Evolutionary conservation across 2,888 invertebrate species (phyloP), one percentile per base, ranked within the genome.

Genomic region (Zootermopsis nevadensis): DNA sequence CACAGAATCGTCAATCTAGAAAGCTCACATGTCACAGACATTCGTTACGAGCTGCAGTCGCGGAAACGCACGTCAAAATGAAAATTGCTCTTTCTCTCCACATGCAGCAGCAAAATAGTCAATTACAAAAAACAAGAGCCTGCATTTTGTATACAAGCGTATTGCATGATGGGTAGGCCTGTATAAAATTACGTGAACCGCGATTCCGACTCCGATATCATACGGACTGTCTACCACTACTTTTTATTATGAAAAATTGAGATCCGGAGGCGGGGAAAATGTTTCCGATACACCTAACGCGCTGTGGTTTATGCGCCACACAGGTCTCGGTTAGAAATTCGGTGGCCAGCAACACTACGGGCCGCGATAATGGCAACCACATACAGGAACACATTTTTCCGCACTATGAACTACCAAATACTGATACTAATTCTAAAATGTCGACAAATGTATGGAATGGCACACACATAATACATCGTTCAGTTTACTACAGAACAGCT

Each of bases 1-100:
- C 79, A 60, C 42, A 77, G 77, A 79, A 79, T 83, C 79, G 83
- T 83, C 83, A 83, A 80, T 79, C 77, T 79, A 79, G 35, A 79
- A 79, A 79, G 79, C 72, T 79, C 83, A 72, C 80, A 83, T 83
- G 83, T 83, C 83, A 83, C 53, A 66, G 69, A 83, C 83, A 83
- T 79, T 33, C 60, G 77, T 77, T 66, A 74, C 69, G 10, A n/a
- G 60, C 60, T 60, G 12, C 60, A n/a, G 60, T n/a, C 27, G 60
- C 53, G 76, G 76, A 82, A 42, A 55, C 77, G 66, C 22, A 67
- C 69, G 82, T 82, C 82, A 77, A 80, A 83, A 83, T 74, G 72
- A 81, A 81, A 81, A 74, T 27, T 81, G 74, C 81, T 81, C 72
- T 67, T 60, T 60, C 79, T 74, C 35, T 38, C 22, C n/a, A 66